Conservation (phyloP, 1,140 invertebrate genomes). For the Drepana arcuata region DNA sequence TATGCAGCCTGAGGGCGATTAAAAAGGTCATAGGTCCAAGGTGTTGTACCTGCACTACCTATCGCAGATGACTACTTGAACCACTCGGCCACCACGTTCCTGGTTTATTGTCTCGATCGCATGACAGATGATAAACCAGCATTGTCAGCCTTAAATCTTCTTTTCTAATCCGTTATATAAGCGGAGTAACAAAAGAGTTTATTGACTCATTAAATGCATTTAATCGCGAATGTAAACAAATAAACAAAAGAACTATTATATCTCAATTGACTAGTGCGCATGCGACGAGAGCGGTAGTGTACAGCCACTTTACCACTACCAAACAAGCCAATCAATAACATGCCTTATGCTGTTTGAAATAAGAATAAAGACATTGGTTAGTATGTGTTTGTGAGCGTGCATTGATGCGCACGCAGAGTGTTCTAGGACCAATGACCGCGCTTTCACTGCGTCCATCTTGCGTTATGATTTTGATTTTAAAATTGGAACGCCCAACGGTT, state of each 20-base stretch:
- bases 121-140: no score
- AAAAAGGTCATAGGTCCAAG: no score
- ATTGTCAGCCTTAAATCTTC: no score
- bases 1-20: no score
- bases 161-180: no score
- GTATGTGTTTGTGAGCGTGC: slow-evolving; percentile 32
- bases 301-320: slow-evolving; percentile 25
- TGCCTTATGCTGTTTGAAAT: slow-evolving; percentile 13
- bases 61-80: no score
- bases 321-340: slow-evolving; percentile 4
- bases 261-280: slow-evolving; percentile 35
- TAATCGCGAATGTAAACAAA: slow-evolving; percentile 10
- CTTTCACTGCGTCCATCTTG: slow-evolving; percentile 53
- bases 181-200: no score
- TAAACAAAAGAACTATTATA: slow-evolving; percentile 56
- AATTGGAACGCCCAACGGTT: slow-evolving; percentile 35
- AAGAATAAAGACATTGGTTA: slow-evolving; percentile 1
- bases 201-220: no score
- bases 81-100: no score
- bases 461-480: slow-evolving; percentile 45
- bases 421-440: slow-evolving; percentile 54
- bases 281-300: slow-evolving; percentile 42
- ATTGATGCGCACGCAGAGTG: slow-evolving; percentile 39
- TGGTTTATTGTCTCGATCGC: no score
- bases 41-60: no score